Conservation (phyloP, 2,888 invertebrate genomes). For the Minunthozetes semirufus region DNA sequence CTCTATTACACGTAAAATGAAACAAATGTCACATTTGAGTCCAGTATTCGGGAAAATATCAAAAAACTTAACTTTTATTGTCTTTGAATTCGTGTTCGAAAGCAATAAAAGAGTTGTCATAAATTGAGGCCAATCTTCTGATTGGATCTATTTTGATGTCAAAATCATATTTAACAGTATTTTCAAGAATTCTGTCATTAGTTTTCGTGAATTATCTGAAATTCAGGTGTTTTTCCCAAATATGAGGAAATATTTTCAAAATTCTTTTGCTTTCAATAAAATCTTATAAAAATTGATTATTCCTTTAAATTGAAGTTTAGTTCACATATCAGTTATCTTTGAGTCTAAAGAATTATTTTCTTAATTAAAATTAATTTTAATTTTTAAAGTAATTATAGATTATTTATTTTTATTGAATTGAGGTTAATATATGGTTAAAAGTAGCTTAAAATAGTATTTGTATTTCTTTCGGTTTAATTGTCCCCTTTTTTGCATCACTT, state of each 20-base stretch:
- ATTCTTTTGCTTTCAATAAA: too few species aligned
- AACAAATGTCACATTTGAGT: too few species aligned
- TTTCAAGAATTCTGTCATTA: not conserved
- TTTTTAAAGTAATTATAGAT: not conserved
- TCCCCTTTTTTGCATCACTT: too few species aligned
- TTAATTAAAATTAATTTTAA: not conserved
- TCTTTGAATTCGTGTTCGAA: not conserved
- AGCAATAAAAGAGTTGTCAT: not conserved
- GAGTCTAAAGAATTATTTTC: not conserved
- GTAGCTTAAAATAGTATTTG: too few species aligned
- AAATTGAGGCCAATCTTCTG: not conserved
- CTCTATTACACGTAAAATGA: too few species aligned
- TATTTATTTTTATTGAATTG: too few species aligned
- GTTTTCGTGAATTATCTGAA: not conserved
- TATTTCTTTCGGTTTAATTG: too few species aligned
- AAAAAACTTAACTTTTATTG: not conserved
- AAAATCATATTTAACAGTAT: not conserved
- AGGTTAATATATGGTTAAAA: too few species aligned
- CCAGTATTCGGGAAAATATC: conserved; percentile 5
- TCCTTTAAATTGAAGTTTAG: too few species aligned
- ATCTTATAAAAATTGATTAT: too few species aligned
- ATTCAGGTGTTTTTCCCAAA: not conserved
- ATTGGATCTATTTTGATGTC: not conserved
- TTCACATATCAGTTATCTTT: not conserved
- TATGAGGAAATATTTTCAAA: too few species aligned